phyloP scores from a whole-genome alignment of 2,113 vertebrate species.

The Myocastor coypus region DNA sequence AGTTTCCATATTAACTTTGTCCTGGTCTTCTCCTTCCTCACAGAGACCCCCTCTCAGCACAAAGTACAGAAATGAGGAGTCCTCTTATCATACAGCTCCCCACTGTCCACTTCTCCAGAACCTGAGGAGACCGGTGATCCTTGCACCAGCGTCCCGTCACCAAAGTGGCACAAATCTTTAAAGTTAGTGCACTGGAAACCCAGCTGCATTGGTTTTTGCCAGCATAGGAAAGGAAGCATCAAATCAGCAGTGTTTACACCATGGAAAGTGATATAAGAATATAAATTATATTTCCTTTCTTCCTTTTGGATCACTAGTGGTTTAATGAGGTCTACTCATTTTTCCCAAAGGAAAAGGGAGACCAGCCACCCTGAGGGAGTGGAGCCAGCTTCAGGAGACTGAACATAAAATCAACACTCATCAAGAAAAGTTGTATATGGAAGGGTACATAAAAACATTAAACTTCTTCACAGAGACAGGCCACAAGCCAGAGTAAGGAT shows the following conservation, averaged over 20 bases:
- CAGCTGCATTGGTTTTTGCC: neutral
- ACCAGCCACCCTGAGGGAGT: fast-evolving
- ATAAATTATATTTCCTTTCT: neutral
- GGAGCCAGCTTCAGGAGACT: no score
- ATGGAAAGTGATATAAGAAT: neutral
- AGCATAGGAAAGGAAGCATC: neutral
- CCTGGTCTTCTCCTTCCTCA: neutral
- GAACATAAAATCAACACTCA: neutral
- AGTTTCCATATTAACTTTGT: neutral
- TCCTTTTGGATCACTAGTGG: neutral
- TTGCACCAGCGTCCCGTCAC: neutral
- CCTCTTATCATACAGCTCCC: fast-evolving
- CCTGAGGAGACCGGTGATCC: no score
- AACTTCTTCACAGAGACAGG: neutral
- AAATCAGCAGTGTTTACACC: neutral
- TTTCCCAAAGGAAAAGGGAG: neutral
- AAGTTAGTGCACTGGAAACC: neutral
- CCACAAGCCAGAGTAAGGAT: no score
- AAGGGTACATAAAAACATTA: no score
- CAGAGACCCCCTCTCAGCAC: fast-evolving
- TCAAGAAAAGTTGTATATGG: no score
- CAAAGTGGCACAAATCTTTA: neutral
- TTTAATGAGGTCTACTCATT: neutral
- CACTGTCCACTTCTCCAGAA: neutral
- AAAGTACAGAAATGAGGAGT: neutral